These are phyloP conservation scores for Melanaphis sacchari DNA, from an alignment of 1,140 invertebrate genomes.

Conservation along the genomic window DNA sequence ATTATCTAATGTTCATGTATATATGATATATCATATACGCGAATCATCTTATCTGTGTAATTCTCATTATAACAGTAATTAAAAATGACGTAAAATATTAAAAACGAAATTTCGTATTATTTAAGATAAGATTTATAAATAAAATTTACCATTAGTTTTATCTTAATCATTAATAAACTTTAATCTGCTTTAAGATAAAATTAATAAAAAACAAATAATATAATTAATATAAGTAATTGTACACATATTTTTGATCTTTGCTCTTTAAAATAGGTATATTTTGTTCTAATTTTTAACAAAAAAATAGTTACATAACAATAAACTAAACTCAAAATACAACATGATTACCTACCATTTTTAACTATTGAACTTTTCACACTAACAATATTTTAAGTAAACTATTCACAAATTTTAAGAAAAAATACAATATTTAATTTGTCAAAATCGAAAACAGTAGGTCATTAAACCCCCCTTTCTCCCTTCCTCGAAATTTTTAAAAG, in stretches of 20 bases:
- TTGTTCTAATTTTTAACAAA: not conserved
- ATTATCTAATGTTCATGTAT: not conserved
- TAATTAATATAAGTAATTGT: not conserved
- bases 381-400: too few relatives aligned
- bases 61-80: not conserved
- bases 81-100: constrained; percentile 7
- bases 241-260: not conserved
- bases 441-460: too few relatives aligned
- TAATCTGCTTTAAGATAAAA: not conserved
- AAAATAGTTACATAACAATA: not conserved
- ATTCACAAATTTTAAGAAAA: too few relatives aligned
- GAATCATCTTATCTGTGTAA: not conserved
- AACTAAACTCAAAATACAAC: not conserved
- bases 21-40: not conserved
- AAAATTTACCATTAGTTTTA: not conserved
- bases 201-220: not conserved
- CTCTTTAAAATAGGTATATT: not conserved
- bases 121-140: not conserved
- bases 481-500: too few relatives aligned
- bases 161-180: not conserved
- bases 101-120: not conserved
- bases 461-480: too few relatives aligned
- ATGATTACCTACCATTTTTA: too few relatives aligned
- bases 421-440: too few relatives aligned
- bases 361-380: too few relatives aligned